Conservation (phyloP, 2,797 vertebrate genomes). For the Borostomias antarcticus region DNA sequence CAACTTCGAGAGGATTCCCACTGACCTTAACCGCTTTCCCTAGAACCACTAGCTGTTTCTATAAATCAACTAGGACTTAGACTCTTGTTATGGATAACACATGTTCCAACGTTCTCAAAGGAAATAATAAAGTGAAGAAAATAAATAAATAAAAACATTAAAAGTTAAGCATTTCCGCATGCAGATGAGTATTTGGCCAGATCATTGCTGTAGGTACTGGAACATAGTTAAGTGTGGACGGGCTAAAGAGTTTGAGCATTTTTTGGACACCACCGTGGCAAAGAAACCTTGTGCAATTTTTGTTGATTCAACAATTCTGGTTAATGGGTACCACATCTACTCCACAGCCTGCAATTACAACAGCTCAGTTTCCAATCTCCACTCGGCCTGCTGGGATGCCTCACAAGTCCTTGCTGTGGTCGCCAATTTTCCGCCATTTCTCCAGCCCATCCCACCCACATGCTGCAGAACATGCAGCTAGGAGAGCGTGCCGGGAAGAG, state of each 20-base stretch:
- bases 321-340: slow-evolving; percentile 88
- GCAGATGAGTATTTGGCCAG: slow-evolving; percentile 67
- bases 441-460: slow-evolving; percentile 61
- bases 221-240: slow-evolving; percentile 74
- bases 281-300: slow-evolving; percentile 80
- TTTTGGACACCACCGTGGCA: slow-evolving; percentile 78
- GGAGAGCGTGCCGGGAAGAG: slow-evolving; percentile 49
- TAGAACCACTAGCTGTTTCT: slow-evolving; percentile 55
- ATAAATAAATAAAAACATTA: slow-evolving; percentile 36
- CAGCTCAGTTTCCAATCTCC: slow-evolving; percentile 86
- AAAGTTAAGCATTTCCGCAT: slow-evolving; percentile 55
- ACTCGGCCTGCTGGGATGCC: slow-evolving; percentile 77
- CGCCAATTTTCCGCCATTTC: slow-evolving; percentile 83
- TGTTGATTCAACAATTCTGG: slow-evolving; percentile 88
- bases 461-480: slow-evolving; percentile 58
- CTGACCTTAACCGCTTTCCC: slow-evolving; percentile 53
- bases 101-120: too few relatives aligned
- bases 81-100: too few relatives aligned
- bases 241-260: slow-evolving; percentile 75
- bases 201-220: slow-evolving; percentile 80
- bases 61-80: slow-evolving; percentile 49
- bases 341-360: slow-evolving; percentile 87
- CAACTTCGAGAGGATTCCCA: slow-evolving; percentile 53
- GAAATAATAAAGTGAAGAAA: slow-evolving; percentile 14
- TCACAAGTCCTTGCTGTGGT: slow-evolving; percentile 76